phyloP scores from a whole-genome alignment of 2,113 vertebrate species.

The Colinus virginianus region DNA sequence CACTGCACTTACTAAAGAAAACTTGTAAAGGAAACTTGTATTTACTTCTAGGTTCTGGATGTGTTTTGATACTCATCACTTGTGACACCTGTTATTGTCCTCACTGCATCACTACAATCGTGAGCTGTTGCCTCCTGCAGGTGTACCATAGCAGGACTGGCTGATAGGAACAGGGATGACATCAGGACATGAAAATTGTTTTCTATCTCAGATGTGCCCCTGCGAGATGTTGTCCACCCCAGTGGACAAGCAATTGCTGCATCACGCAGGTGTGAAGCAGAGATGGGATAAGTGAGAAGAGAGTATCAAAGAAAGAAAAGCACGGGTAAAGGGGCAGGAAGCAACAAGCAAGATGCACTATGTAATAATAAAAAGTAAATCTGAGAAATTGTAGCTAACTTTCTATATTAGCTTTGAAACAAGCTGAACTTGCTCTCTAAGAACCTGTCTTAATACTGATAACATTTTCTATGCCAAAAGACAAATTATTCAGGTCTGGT shows the following conservation, averaged over 20 bases:
- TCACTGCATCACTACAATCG: not conserved
- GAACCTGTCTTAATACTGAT: not conserved
- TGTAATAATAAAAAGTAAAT: not conserved
- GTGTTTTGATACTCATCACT: not conserved
- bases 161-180: not conserved
- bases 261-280: not conserved
- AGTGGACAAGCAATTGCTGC: not conserved
- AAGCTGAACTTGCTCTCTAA: not conserved
- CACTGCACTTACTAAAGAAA: not conserved
- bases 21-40: not conserved
- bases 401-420: not conserved
- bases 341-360: not conserved
- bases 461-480: not conserved
- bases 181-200: not conserved
- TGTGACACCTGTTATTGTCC: not conserved
- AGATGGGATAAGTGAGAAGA: not conserved
- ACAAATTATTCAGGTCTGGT: not conserved
- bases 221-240: accelerated
- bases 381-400: not conserved
- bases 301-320: not conserved
- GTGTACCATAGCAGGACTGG: not conserved
- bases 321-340: not conserved
- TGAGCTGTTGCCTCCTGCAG: not conserved
- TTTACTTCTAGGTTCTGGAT: not conserved
- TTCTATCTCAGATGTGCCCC: not conserved